A percentile compares a stretch with the other conserved stretches of the same genome.
These are phyloP conservation scores for Passerculus sandwichensis DNA, from an alignment of 2,797 vertebrate species.

Conservation along the genomic window DNA sequence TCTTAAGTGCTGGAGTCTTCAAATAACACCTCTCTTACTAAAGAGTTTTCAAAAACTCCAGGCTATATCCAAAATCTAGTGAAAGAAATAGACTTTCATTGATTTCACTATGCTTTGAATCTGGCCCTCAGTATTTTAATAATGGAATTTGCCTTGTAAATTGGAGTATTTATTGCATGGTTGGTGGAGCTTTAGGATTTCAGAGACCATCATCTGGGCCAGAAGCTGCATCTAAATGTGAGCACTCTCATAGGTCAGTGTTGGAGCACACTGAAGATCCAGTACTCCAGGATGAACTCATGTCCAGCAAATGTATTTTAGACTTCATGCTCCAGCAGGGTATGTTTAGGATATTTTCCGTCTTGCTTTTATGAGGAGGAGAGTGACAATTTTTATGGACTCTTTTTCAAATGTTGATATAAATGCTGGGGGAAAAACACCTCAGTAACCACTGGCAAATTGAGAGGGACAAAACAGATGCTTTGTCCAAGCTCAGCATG, in stretches of 20 bases:
- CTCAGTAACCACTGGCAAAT: slow-evolving; percentile 31
- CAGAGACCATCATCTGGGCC: not conserved
- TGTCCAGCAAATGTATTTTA: slow-evolving; percentile 28
- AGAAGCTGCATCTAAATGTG: slow-evolving; percentile 30
- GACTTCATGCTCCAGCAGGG: slow-evolving; percentile 2
- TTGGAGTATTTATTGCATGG: not conserved
- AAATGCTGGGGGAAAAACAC: not conserved
- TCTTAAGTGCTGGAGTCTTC: not conserved
- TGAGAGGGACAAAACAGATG: not conserved
- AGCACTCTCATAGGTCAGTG: not conserved
- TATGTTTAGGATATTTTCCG: slow-evolving; percentile 18
- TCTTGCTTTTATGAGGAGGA: not conserved
- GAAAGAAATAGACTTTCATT: not conserved
- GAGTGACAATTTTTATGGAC: not conserved
- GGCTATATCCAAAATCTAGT: not conserved
- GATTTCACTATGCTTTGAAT: slow-evolving; percentile 8
- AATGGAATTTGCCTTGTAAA: slow-evolving; percentile 14
- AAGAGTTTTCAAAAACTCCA: not conserved
- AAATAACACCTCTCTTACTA: not conserved
- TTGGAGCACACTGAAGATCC: not conserved
- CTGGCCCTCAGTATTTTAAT: not conserved
- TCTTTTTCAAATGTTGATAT: not conserved
- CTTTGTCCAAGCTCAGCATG: not conserved
- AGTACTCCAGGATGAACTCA: not conserved
- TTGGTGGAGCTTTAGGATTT: slow-evolving; percentile 21